Base-by-base conservation (phyloP, 2,797 vertebrate species). In the Pachyuromys duprasi region DNA sequence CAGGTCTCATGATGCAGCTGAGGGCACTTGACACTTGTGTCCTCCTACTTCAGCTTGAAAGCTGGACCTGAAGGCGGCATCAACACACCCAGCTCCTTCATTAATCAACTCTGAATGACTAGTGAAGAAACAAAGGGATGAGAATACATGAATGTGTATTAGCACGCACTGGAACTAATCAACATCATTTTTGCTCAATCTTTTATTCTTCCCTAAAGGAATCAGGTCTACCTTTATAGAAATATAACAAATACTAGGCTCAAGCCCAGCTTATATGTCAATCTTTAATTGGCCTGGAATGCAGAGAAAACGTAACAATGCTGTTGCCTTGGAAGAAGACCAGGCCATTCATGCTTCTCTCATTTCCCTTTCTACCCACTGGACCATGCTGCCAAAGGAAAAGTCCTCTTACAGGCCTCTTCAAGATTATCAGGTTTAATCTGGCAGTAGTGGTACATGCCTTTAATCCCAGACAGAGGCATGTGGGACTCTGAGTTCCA, bases 131-230 rank as follows among this genome's bases (percentile, higher is more conserved):
- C 7, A 7, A 81, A 92, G 49, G 62, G 17, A 84, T 49, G 33
- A 18, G 22, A 87, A 42, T 53, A 83, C 28, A 65, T 84, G 28
- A 63, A 67, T 2, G 1, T 75, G 75, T 57, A 81, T 24, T 11
- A 22, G 26, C n/a, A 60, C 3, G 0, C n/a, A 65, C 3, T 0
- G 42, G 1, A 86, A 91, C 11, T n/a, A 28, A 26, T 17, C 28
- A 74, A 49, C 49, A 84, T 22, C 39, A 62, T 86, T 89, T 69
- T 75, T 79, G n/a, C 22, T 39, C 90, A 93, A 75, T 74, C 31
- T 15, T 91, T 90, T 75, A 80, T 42, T 92, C 53, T 53, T 70
- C 53, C 76, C 70, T 88, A 39, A 91, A 93, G 55, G 70, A 86
- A 91, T 49, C 22, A 83, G 81, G 12, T 8, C 20, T 31, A 94